Base-by-base conservation (phyloP, 2,113 vertebrate genomes). In the Brachypodius melanocephalos region DNA sequence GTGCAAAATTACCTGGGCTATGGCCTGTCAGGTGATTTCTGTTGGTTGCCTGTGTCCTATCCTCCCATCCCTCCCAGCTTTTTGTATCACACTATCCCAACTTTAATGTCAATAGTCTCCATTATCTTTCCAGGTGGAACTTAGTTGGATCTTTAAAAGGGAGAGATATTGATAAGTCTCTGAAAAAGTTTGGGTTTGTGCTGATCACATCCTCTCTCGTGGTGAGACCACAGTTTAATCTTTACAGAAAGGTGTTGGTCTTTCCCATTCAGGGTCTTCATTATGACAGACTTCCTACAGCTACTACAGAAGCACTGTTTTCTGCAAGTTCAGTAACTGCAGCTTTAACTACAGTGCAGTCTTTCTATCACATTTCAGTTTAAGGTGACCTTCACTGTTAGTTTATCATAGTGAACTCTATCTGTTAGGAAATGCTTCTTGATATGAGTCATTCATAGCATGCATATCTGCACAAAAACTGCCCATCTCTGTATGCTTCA, bases 341-440 rank as follows among this genome's bases (percentile, higher is more conserved):
- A 67, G 12, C 69, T 94, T 67, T 71, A 90, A 29, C 18, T 59
- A 19, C 6, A 45, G 10, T 25, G 12, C 57, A 72, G 51, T 34
- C 42, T 83, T 88, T 28, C 25, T 19, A 20, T 61, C 9, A 2
- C 14, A 9, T 72, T 92, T 76, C 54, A 68, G 2, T 79, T 74
- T 66, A 66, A 48, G 24, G 49, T 82, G 36, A n/a, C 46, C 38
- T 68, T 52, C 25, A 38, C 43, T 78, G 40, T 14, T 46, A 75
- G 18, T 79, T 88, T 63, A 84, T 62, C n/a, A 38, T 45, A 81
- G 29, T 90, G 52, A 85, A 89, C 58, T 61, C 42, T 65, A 40
- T 71, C 12, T 8, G 48, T 91, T 89, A 85, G 81, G 58, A 93
- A 93, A 85, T 61, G 22, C 18, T 76, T 93, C 20, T 34, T 76